These are phyloP conservation scores for Imbricaverruca yamaguchii DNA, from an alignment of 2,888 invertebrate genomes.

Conservation along the genomic window DNA sequence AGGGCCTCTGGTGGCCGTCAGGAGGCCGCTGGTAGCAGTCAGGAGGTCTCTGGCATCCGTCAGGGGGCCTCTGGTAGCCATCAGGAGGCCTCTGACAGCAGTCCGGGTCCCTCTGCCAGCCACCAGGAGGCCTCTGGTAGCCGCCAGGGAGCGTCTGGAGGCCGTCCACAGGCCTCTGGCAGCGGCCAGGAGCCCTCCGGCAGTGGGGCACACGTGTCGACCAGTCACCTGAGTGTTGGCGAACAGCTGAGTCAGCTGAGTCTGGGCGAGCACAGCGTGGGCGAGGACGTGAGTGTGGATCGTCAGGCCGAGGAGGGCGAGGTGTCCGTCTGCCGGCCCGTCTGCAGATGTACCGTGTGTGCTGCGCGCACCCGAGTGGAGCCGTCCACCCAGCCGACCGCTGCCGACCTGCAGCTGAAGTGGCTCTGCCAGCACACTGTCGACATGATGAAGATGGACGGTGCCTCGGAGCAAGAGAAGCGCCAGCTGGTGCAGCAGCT, in stretches of 20 bases:
- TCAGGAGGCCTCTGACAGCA: too few relatives aligned
- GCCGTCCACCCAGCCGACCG: not conserved
- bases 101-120: too few relatives aligned
- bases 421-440: conserved; percentile 4
- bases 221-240: not conserved
- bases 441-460: conserved; percentile 17
- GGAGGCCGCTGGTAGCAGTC: too few relatives aligned
- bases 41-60: too few relatives aligned
- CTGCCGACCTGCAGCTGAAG: not conserved
- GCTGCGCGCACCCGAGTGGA: not conserved
- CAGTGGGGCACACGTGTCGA: not conserved
- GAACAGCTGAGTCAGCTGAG: not conserved
- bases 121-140: too few relatives aligned
- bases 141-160: too few relatives aligned
- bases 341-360: not conserved
- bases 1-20: too few relatives aligned
- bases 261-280: not conserved
- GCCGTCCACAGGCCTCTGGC: too few relatives aligned
- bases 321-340: not conserved
- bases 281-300: conserved; percentile 9
- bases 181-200: too few relatives aligned
- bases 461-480: conserved; percentile 10
- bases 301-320: not conserved
- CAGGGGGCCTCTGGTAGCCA: too few relatives aligned
- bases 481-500: not conserved